A percentile compares a stretch with the other conserved stretches of the same genome.
Conservation (phyloP, 2,113 vertebrate species). For the Cricetomys ansorgei region DNA sequence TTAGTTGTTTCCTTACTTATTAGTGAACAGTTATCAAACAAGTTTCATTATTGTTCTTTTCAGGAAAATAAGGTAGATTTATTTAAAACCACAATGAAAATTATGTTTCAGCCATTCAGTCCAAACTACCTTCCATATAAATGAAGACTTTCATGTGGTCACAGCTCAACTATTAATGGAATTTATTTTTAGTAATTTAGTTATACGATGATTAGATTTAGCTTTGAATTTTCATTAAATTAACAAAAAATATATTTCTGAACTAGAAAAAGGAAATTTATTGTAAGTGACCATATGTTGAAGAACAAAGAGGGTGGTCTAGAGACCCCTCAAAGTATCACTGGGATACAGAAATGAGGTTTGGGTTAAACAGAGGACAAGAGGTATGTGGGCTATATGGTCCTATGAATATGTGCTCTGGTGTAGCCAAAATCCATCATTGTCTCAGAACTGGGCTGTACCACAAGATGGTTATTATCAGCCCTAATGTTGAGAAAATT, state of each 20-base stretch:
- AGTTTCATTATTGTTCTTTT: constrained; percentile 42
- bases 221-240: constrained; percentile 9
- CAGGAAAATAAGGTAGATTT: constrained; percentile 37
- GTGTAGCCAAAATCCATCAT: not conserved
- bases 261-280: not conserved
- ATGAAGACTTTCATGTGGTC: not conserved
- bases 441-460: not conserved
- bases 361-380: not conserved
- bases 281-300: too few relatives aligned
- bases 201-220: not conserved
- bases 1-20: constrained; percentile 62
- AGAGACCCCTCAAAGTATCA: not conserved
- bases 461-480: too few relatives aligned
- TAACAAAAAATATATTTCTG: not conserved
- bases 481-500: not conserved
- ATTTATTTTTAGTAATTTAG: not conserved
- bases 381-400: not conserved
- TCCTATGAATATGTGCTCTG: not conserved
- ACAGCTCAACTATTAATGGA: constrained; percentile 29
- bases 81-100: constrained; percentile 28
- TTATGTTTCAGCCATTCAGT: not conserved
- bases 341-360: too few relatives aligned
- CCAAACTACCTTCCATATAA: constrained; percentile 33
- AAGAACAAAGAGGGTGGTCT: not conserved
- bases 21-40: constrained; percentile 30